Base-by-base conservation (phyloP, 2,888 invertebrate species). In the Sphaerophoria taeniata region DNA sequence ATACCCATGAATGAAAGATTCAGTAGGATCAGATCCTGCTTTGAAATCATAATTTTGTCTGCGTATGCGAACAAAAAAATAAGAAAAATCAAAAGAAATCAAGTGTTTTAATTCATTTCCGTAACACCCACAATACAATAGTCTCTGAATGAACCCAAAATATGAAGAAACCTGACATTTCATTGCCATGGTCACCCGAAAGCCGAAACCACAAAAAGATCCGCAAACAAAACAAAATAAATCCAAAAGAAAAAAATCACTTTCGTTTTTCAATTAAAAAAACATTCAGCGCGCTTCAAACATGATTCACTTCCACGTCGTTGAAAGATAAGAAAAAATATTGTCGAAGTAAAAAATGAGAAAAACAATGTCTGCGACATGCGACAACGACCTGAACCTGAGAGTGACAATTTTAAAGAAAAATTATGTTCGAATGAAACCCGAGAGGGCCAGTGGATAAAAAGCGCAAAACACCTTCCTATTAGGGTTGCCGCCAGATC, bases 261-360 rank as follows among this genome's bases (percentile, higher is more conserved):
- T 83, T 83, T 83, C 83, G 34, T 53, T 63, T 45, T 47, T 61
- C 70, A 78, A 83, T 83, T 73, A 73, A 71, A 74, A 43, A 47
- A 12, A 24, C 55, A 55, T 55, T 61, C 9, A 51, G 58, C 51
- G 56, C 65, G 31, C 71, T 43, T 14, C 31, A 11, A 39, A 24
- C 9, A 56, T 75, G 80, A 81, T 75, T 81, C 81, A 81, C 58
- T 58, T 58, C 11, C 49, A 65, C 12, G 47, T 55, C 9, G 55
- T 55, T 33, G 4, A 16, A 60, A 43, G 24, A 60, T 43, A 43
- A 9, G 43, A 36, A 36, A 36, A 36, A 58, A 16, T 3, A 58
- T 4, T 12, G 34, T 55, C 9, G 24, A 56, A 72, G 63, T 36
- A 49, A 43, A 45, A 58, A 72, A 72, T 36, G 51, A 45, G 36